These are phyloP conservation scores for Podilymbus podiceps DNA, from an alignment of 2,113 vertebrate species.

Conservation along the genomic window DNA sequence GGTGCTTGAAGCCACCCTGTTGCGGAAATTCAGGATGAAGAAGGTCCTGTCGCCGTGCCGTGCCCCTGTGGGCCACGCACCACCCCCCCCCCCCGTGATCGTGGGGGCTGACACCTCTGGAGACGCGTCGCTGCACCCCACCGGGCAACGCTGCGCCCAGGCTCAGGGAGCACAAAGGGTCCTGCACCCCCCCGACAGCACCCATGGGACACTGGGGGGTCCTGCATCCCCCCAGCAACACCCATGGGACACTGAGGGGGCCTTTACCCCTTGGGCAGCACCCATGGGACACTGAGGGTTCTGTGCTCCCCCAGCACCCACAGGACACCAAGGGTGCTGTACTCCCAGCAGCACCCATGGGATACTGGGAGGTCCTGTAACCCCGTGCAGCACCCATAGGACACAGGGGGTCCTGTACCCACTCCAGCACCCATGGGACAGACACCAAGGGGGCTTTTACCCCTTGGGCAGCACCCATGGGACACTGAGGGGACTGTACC, in stretches of 20 bases:
- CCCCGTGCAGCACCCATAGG: neutral
- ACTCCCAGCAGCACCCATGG: neutral
- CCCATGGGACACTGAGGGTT: too few relatives aligned
- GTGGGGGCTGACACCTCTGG: neutral
- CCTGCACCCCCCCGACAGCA: neutral
- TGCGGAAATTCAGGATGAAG: neutral
- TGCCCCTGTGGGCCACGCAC: too few relatives aligned
- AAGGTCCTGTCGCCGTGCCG: accelerated
- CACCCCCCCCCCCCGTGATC: accelerated
- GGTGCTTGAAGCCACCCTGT: accelerated
- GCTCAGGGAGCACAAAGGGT: neutral
- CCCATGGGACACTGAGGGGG: neutral
- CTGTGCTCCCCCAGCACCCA: too few relatives aligned
- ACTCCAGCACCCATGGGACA: too few relatives aligned
- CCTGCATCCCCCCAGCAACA: neutral
- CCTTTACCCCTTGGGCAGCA: neutral
- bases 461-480: too few relatives aligned
- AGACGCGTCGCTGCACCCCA: neutral
- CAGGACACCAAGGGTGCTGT: too few relatives aligned
- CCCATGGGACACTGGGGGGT: neutral
- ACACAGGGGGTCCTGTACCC: too few relatives aligned
- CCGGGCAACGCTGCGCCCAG: neutral
- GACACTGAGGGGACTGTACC: too few relatives aligned
- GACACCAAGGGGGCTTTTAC: too few relatives aligned
- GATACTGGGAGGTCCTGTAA: too few relatives aligned